phyloP scores from a whole-genome alignment of 64 coral and sea anemone genomes.

The Hydrozoanthus tunicans region DNA sequence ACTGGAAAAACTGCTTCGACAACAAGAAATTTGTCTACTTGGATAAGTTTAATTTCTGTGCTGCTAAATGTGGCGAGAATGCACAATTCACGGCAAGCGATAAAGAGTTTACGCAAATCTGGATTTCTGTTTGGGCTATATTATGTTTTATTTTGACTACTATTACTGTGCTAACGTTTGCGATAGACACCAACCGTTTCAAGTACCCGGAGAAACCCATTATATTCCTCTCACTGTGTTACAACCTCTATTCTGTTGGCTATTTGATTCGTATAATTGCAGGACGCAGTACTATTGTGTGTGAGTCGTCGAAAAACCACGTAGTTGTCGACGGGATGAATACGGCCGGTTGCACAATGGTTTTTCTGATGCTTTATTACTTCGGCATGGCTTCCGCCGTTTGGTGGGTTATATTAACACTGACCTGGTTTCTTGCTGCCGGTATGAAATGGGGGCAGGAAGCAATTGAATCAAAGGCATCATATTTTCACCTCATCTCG shows the following conservation, averaged over 20 bases:
- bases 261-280: conserved; percentile 79
- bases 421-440: conserved; percentile 90
- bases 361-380: conserved; percentile 96
- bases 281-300: conserved; percentile 75
- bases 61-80: conserved; percentile 70
- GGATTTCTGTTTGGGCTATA: conserved; percentile 90
- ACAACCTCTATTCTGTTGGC: conserved; percentile 89
- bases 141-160: conserved; percentile 87
- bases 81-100: conserved; percentile 72
- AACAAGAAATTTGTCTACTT: conserved; percentile 63
- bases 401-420: conserved; percentile 92
- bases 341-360: conserved; percentile 86
- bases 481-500: conserved; percentile 84
- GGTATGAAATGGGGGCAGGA: conserved; percentile 95
- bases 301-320: conserved; percentile 74
- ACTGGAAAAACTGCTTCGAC: conserved; percentile 44
- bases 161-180: conserved; percentile 86
- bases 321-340: conserved; percentile 84
- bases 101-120: conserved; percentile 73
- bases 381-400: conserved; percentile 97
- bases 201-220: conserved; percentile 95
- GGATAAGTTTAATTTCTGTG: conserved; percentile 80
- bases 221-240: conserved; percentile 92
- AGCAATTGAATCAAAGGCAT: conserved; percentile 88
- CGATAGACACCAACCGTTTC: conserved; percentile 83